Evolutionary conservation across 2,888 invertebrate species (phyloP).

Genomic region (Thyatira batis): DNA sequence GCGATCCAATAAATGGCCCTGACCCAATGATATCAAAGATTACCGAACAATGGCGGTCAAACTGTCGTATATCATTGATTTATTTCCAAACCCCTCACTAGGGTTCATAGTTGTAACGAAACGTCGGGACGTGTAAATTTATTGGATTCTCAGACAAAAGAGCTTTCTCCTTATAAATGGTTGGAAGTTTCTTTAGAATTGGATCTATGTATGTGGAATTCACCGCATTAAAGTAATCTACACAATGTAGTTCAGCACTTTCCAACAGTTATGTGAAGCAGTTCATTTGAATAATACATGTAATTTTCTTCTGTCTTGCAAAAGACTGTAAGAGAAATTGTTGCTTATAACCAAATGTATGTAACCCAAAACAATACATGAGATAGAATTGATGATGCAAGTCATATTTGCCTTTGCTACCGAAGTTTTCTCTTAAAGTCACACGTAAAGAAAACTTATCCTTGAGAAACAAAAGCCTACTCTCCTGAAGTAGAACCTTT

Average conservation of each 20-base stretch:
- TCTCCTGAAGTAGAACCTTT: background rate
- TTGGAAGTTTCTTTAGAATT: background rate
- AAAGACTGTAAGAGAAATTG: background rate
- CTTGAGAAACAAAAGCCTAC: background rate
- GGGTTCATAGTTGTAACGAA: slow-evolving; percentile 13
- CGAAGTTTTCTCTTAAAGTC: background rate
- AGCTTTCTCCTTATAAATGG: background rate
- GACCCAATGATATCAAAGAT: slow-evolving; percentile 16
- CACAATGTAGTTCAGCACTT: background rate
- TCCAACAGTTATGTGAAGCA: background rate
- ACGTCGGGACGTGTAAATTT: slow-evolving; percentile 14
- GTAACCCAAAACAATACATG: background rate
- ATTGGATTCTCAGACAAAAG: slow-evolving; percentile 18
- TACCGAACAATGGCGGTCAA: slow-evolving; percentile 11
- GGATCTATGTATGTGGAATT: background rate
- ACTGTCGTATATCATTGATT: slow-evolving; percentile 27
- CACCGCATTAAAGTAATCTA: background rate
- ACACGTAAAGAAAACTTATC: background rate
- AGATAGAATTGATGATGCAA: background rate
- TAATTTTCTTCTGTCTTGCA: background rate
- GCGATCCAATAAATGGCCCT: background rate
- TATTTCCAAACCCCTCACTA: slow-evolving; percentile 19
- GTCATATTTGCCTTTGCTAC: background rate
- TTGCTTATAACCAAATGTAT: background rate
- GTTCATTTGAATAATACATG: background rate